Conservation (phyloP, 2,888 invertebrate genomes). For the Amblyteles armatorius region DNA sequence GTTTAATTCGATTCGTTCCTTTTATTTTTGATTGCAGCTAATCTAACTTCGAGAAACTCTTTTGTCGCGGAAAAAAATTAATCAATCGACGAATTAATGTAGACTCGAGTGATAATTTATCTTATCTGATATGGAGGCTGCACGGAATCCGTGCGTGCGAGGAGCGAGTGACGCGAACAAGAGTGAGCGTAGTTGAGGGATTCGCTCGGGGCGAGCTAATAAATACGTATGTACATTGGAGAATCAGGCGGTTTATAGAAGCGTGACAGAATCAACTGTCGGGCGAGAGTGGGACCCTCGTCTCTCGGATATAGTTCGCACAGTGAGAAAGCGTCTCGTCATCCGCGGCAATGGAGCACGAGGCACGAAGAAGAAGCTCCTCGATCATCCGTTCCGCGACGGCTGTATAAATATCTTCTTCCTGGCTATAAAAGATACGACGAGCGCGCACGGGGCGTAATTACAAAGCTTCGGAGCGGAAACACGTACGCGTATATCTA, state of each 20-base stretch:
- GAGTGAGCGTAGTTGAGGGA: constrained; percentile 6
- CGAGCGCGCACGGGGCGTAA: constrained; percentile 73
- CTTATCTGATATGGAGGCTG: not conserved
- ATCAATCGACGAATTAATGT: not conserved
- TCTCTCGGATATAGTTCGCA: constrained; percentile 61
- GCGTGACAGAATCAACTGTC: constrained; percentile 62
- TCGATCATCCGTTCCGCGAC: constrained; percentile 81
- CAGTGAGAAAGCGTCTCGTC: constrained; percentile 78
- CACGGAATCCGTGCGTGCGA: not conserved
- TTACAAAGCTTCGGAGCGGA: constrained; percentile 79
- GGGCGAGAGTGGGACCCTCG: constrained; percentile 51
- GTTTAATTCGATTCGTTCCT: too few relatives aligned
- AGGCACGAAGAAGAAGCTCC: constrained; percentile 72
- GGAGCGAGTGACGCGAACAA: constrained; percentile 1
- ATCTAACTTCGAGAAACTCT: not conserved
- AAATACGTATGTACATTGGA: constrained; percentile 53
- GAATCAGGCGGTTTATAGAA: constrained; percentile 40
- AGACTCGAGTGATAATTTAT: not conserved
- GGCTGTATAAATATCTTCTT: constrained; percentile 83
- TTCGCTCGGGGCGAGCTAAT: constrained; percentile 50
- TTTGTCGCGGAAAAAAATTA: not conserved
- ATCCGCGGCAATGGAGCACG: constrained; percentile 76
- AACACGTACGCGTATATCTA: constrained; percentile 73
- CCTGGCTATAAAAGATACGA: constrained; percentile 82
- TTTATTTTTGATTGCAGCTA: too few relatives aligned